Percentiles rank a stretch among this genome's conserved stretches.
Conservation (phyloP, 2,113 vertebrate genomes). For the Petrocephalus zakoni region DNA sequence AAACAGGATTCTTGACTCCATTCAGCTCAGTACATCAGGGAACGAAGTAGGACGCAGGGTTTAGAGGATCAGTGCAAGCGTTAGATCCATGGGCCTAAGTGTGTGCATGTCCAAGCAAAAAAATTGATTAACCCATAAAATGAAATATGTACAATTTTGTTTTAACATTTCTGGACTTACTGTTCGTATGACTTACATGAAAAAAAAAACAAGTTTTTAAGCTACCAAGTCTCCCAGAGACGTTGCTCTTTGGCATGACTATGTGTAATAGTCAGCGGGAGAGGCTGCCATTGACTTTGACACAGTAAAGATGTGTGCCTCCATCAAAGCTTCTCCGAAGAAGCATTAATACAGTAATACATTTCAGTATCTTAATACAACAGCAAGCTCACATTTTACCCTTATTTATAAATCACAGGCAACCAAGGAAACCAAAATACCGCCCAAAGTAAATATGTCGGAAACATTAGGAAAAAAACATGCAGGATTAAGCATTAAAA, state of each 20-base stretch:
- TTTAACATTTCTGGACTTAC: not conserved
- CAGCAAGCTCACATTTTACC: constrained; percentile 39
- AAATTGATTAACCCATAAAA: not conserved
- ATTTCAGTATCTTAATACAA: constrained; percentile 52
- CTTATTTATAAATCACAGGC: constrained; percentile 46
- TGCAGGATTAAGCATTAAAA: not conserved
- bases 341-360: constrained; percentile 36
- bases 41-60: not conserved
- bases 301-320: not conserved
- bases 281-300: not conserved
- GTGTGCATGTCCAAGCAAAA: constrained; percentile 44
- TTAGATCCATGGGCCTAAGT: constrained; percentile 49
- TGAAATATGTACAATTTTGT: not conserved
- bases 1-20: not conserved
- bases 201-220: not conserved
- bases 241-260: no score
- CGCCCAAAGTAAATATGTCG: not conserved
- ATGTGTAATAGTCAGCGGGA: not conserved
- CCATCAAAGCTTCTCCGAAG: not conserved
- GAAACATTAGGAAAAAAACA: no score
- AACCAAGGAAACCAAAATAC: constrained; percentile 43
- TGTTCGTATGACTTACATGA: not conserved
- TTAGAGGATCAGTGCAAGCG: constrained; percentile 10
- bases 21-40: not conserved
- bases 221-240: no score